These are phyloP conservation scores for Sebastes oblongus DNA, from an alignment of 2,797 vertebrate genomes.

Conservation along the genomic window DNA sequence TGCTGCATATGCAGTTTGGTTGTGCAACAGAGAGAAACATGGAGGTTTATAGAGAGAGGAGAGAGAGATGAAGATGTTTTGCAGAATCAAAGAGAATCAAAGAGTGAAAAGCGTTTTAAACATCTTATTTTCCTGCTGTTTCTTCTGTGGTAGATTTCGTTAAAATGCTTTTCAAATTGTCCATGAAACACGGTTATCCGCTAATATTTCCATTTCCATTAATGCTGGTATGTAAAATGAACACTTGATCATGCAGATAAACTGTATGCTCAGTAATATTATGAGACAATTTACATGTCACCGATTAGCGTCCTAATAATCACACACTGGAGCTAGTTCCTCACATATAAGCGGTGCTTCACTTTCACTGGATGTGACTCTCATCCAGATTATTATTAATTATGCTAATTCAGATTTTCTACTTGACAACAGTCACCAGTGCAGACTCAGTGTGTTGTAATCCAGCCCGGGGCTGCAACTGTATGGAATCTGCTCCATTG, in stretches of 20 bases:
- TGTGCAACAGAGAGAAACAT: slow-evolving; percentile 10
- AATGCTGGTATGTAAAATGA: not conserved
- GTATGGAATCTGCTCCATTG: slow-evolving; percentile 15
- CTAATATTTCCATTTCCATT: not conserved
- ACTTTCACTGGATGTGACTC: slow-evolving; percentile 15
- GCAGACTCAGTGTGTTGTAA: not conserved
- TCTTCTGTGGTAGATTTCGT: not conserved
- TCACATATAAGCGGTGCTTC: slow-evolving; percentile 11
- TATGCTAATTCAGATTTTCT: slow-evolving; percentile 27
- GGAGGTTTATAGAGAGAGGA: not conserved
- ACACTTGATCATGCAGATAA: slow-evolving; percentile 8
- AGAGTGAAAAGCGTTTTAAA: not conserved
- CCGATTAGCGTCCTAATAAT: not conserved
- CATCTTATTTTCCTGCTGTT: not conserved
- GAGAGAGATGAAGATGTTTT: not conserved
- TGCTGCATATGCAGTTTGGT: not conserved
- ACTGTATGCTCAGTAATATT: not conserved
- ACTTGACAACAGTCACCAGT: slow-evolving; percentile 2
- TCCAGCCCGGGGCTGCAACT: slow-evolving; percentile 8
- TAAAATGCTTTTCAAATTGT: not conserved
- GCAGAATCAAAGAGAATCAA: slow-evolving; percentile 10
- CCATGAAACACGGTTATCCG: not conserved
- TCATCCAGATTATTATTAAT: slow-evolving; percentile 29
- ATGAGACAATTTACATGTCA: not conserved
- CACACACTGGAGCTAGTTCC: not conserved